Percentiles rank a stretch among this genome's conserved stretches.
Conservation (phyloP, 2,113 vertebrate genomes). For the Notarius quadriscutis region DNA sequence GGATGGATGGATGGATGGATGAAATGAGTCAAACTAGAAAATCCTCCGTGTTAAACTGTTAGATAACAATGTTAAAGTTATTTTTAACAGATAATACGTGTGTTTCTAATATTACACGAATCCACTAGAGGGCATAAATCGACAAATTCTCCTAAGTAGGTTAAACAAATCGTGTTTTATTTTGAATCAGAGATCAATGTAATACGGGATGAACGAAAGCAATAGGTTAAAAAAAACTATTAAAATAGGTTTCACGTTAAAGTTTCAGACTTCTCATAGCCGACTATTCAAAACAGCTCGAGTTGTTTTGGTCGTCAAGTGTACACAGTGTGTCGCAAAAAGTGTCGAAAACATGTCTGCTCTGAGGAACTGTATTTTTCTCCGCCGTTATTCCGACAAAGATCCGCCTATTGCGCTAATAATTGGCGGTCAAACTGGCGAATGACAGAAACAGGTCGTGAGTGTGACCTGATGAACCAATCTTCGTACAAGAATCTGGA, state of each 20-base stretch:
- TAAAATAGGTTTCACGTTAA: background rate
- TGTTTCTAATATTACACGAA: background rate
- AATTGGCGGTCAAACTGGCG: background rate
- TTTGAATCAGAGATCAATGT: background rate
- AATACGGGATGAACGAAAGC: background rate
- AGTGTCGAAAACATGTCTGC: conserved; percentile 17
- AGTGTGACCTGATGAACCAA: background rate
- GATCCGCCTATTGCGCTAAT: background rate
- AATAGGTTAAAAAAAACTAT: background rate
- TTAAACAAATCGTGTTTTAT: background rate
- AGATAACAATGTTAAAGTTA: background rate
- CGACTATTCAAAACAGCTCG: background rate
- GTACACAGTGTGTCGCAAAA: conserved; percentile 45
- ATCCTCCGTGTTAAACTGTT: background rate
- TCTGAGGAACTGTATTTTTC: background rate
- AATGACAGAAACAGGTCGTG: background rate
- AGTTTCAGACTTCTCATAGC: background rate
- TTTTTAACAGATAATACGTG: background rate
- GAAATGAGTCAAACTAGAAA: too few species aligned
- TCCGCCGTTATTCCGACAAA: background rate
- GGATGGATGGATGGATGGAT: too few species aligned
- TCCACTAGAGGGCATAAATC: conserved; percentile 24
- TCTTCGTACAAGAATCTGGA: background rate
- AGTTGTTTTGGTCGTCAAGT: conserved; percentile 42
- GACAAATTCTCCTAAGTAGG: background rate